A percentile compares a stretch with the other conserved stretches of the same genome.
These are phyloP conservation scores for Caenorhabditis tropicalis DNA, from an alignment of 1,140 invertebrate species.

Conservation along the genomic window DNA sequence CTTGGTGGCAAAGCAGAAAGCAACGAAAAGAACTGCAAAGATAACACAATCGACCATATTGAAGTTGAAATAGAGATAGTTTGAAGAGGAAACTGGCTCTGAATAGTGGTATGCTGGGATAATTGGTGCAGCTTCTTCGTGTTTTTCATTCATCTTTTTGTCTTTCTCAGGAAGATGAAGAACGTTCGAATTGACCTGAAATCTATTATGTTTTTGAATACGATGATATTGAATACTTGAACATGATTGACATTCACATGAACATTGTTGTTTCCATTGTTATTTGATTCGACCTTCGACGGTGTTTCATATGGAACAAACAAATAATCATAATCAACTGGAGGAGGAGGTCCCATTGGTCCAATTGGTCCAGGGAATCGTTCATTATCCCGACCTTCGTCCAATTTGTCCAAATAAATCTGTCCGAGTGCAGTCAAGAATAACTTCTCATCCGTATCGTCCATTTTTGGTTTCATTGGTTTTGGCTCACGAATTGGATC, in stretches of 20 bases:
- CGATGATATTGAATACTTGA: background rate
- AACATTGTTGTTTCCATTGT: slow-evolving; percentile 38
- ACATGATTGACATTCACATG: slow-evolving; percentile 38
- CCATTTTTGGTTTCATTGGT: slow-evolving; percentile 32
- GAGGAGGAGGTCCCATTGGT: slow-evolving; percentile 25
- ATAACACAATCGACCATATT: background rate
- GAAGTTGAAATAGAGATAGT: slow-evolving; percentile 8
- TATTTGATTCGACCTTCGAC: background rate
- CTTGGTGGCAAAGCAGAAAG: slow-evolving; percentile 3
- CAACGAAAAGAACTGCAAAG: background rate
- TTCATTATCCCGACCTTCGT: background rate
- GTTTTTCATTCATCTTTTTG: background rate
- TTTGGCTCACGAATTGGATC: background rate
- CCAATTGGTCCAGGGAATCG: background rate
- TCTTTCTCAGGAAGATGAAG: slow-evolving; percentile 20
- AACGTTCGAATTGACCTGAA: slow-evolving; percentile 9
- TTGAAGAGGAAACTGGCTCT: background rate
- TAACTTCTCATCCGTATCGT: background rate
- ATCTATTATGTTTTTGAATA: background rate
- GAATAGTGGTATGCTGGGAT: background rate
- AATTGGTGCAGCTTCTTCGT: background rate
- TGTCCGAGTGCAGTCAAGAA: slow-evolving; percentile 6
- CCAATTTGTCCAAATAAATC: slow-evolving; percentile 10
- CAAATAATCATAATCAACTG: slow-evolving; percentile 21
- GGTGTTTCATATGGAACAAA: background rate